Evolutionary conservation across 2,888 invertebrate species (phyloP).

Genomic region (Labia minor): DNA sequence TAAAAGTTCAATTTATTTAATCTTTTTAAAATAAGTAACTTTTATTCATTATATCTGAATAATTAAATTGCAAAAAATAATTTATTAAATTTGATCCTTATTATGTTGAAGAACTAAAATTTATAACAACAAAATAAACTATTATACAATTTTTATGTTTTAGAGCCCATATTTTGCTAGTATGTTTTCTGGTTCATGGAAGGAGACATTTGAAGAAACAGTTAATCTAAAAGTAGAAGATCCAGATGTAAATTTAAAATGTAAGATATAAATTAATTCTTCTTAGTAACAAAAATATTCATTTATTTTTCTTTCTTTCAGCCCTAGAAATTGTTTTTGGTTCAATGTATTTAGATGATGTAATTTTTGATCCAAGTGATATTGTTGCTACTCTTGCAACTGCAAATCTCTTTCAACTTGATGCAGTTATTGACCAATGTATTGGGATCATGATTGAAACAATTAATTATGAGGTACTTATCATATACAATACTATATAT

Average conservation of each 20-base stretch:
- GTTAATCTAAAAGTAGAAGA: conserved; percentile 59
- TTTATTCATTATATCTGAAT: too few relatives aligned
- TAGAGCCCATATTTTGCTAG: conserved; percentile 66
- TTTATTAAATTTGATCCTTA: too few relatives aligned
- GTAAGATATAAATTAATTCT: conserved; percentile 36
- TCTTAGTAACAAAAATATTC: conserved; percentile 17
- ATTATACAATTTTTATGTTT: too few relatives aligned
- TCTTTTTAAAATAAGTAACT: not conserved
- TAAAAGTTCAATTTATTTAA: not conserved
- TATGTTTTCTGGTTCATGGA: conserved; percentile 72
- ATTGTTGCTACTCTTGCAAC: conserved; percentile 58
- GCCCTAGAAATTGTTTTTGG: conserved; percentile 60
- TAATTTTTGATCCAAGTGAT: conserved; percentile 53
- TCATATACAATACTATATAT: not conserved
- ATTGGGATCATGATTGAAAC: conserved; percentile 62
- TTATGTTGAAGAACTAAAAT: too few relatives aligned
- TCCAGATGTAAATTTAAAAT: conserved; percentile 55
- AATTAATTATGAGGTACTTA: conserved; percentile 48
- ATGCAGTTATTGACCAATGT: conserved; percentile 61
- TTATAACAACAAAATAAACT: too few relatives aligned
- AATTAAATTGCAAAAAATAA: too few relatives aligned
- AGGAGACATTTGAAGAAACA: conserved; percentile 53
- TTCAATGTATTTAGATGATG: conserved; percentile 64
- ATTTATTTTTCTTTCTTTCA: conserved; percentile 34
- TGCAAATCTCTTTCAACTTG: conserved; percentile 62